A percentile compares a stretch with the other conserved stretches of the same genome.
These are phyloP conservation scores for Chirona hameri DNA, from an alignment of 2,888 invertebrate genomes.

Conservation along the genomic window DNA sequence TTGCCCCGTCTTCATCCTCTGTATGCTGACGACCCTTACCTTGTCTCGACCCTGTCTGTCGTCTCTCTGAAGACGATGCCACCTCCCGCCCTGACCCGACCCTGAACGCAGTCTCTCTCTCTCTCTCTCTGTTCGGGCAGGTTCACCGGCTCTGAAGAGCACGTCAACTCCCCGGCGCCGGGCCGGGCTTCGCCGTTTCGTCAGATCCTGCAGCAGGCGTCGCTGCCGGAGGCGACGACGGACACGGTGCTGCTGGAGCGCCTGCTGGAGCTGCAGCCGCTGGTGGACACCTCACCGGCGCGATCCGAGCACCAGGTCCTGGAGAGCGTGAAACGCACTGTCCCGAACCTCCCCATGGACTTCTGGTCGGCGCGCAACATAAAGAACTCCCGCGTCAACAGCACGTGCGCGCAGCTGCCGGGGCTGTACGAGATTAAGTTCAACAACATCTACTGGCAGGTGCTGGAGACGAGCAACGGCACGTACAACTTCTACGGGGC, in stretches of 20 bases:
- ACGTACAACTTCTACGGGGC: conserved; percentile 87
- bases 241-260: conserved; percentile 42
- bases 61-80: too few relatives aligned
- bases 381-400: conserved; percentile 68
- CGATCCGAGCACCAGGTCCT: conserved; percentile 59
- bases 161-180: too few relatives aligned
- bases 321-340: conserved; percentile 59
- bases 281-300: conserved; percentile 58
- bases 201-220: conserved; percentile 4
- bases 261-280: conserved; percentile 55
- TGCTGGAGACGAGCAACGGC: conserved; percentile 73
- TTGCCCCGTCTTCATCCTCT: too few relatives aligned
- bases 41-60: too few relatives aligned
- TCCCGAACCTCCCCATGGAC: conserved; percentile 78
- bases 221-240: conserved; percentile 33
- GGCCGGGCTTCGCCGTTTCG: too few relatives aligned
- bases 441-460: conserved; percentile 92
- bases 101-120: too few relatives aligned
- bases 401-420: conserved; percentile 78
- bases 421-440: conserved; percentile 86
- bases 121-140: too few relatives aligned
- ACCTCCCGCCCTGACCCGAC: too few relatives aligned
- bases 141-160: too few relatives aligned
- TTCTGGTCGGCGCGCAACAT: conserved; percentile 84
- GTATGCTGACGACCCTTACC: too few relatives aligned